Evolutionary conservation across 2,888 invertebrate species (phyloP), one percentile per base, ranked within the genome.

Genomic region (Chironomus riparius): DNA sequence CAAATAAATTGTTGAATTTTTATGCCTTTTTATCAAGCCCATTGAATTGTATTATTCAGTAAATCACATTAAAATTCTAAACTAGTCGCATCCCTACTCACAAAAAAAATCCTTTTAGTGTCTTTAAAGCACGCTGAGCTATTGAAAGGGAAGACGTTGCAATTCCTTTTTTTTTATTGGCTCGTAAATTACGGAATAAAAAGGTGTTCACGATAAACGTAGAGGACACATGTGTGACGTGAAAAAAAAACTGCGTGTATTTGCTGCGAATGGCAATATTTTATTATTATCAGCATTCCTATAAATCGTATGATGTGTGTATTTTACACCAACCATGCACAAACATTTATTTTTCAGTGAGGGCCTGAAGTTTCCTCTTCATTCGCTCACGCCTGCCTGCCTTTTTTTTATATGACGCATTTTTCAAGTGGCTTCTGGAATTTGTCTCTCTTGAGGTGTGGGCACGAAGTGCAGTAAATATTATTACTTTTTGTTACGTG

Each of bases 161-260:
- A 1, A 56, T 7, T 56, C 50, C 15, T 56, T 47, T 22, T n/a
- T n/a, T 72, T 72, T 72, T 72, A 72, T 72, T 72, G 72, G 72
- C 72, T 72, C 72, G 72, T 72, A 72, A 72, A 72, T 72, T 62
- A 72, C 62, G 61, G 72, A 50, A 72, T 72, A 72, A 72, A 72
- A 72, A 72, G 72, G 72, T 72, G 72, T 72, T 72, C 47, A 28
- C 22, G 72, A 72, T 72, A 72, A 72, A 72, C 72, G 72, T 18
- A 13, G 28, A 38, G 72, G 62, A 47, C 72, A 61, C 72, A 72
- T 72, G 72, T 72, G 65, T 65, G 61, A 21, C 24, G 21, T 18
- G 72, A 28, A 28, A 15, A 56, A 56, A 56, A 61, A 72, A 72
- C 4, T 56, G 56, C 72, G 62, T 72, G 72, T 56, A 50, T 12